Percentiles rank a stretch among this genome's conserved stretches.
phyloP scores from a whole-genome alignment of 2,888 invertebrate species.

The Hartigia nigra region DNA sequence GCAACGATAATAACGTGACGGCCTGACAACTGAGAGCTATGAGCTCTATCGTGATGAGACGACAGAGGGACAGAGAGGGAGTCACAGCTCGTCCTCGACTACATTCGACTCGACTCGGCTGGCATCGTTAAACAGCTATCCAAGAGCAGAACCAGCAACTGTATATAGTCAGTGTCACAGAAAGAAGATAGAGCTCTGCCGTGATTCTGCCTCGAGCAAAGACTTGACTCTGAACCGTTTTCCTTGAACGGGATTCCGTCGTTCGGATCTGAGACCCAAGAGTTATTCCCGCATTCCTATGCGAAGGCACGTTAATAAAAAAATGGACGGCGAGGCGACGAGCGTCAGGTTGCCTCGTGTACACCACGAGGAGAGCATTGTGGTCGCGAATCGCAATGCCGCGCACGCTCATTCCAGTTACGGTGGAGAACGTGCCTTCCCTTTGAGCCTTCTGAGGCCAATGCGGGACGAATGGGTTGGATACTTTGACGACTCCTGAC shows the following conservation, averaged over 20 bases:
- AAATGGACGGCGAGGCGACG: neutral
- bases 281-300: neutral
- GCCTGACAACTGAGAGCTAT: neutral
- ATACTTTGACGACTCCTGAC: neutral
- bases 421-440: constrained; percentile 6
- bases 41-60: neutral
- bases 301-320: neutral
- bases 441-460: neutral
- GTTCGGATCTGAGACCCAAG: neutral
- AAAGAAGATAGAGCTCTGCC: neutral
- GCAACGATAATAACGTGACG: neutral
- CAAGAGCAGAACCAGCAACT: neutral
- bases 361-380: neutral
- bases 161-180: neutral
- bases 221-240: neutral
- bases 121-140: constrained; percentile 1
- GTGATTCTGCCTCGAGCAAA: neutral
- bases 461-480: neutral
- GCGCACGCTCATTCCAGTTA: constrained; percentile 51
- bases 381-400: constrained; percentile 30
- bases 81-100: neutral
- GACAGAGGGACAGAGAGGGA: neutral
- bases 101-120: constrained; percentile 15
- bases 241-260: neutral
- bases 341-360: neutral